Conservation (phyloP, 1,140 invertebrate genomes). For the Eumeta japonica region DNA sequence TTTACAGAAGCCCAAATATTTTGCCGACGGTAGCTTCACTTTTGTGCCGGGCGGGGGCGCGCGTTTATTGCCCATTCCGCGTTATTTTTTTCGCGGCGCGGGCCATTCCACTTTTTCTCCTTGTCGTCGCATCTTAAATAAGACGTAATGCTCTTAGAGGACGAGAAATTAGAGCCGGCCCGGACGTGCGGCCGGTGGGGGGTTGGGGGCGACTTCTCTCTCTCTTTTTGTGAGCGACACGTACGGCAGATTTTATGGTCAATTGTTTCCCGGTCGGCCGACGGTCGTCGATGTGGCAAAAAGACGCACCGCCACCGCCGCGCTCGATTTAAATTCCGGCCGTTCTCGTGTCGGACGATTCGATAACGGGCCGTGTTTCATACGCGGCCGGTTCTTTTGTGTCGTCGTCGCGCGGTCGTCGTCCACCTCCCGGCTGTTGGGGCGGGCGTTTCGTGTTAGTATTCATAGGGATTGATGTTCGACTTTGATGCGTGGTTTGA, state of each 20-base stretch:
- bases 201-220: too few species aligned
- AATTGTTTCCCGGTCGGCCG: slow-evolving; percentile 50
- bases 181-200: too few species aligned
- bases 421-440: too few species aligned
- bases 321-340: slow-evolving; percentile 19
- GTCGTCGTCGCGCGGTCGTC: too few species aligned
- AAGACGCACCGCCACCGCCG: slow-evolving; percentile 17
- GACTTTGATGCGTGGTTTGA: too few species aligned
- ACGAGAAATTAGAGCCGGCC: slow-evolving; percentile 43
- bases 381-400: too few species aligned
- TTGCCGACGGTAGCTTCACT: slow-evolving; percentile 32
- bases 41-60: slow-evolving; percentile 21
- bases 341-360: slow-evolving; percentile 19
- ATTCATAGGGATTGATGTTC: too few species aligned
- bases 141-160: slow-evolving; percentile 53
- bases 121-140: slow-evolving; percentile 48
- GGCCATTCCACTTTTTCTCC: slow-evolving; percentile 45
- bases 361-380: slow-evolving; percentile 22
- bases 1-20: slow-evolving; percentile 46
- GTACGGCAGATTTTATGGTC: slow-evolving; percentile 47
- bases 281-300: slow-evolving; percentile 35
- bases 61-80: slow-evolving; percentile 42
- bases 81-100: slow-evolving; percentile 33
- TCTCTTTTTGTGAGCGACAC: slow-evolving; percentile 44
- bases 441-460: too few species aligned